A percentile compares a stretch with the other conserved stretches of the same genome.
Evolutionary conservation across 2,888 invertebrate species (phyloP).

Genomic region (Macrostomum cliftonense): DNA sequence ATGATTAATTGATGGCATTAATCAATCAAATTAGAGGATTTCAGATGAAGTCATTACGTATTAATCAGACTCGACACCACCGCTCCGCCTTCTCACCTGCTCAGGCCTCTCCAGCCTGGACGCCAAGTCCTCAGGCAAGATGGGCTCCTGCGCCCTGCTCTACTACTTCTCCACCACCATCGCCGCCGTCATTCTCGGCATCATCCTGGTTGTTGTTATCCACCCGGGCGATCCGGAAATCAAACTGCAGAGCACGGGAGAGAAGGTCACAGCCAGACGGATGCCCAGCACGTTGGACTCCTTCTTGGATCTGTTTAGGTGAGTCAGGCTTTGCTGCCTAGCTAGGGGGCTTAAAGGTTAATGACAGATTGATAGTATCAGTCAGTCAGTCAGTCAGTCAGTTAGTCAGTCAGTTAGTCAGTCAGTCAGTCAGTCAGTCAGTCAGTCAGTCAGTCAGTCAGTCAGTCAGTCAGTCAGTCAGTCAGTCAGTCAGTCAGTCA

Average conservation of each 20-base stretch:
- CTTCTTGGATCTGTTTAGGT: constrained; percentile 46
- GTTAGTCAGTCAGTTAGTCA: no score
- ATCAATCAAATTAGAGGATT: no score
- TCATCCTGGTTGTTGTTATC: constrained; percentile 46
- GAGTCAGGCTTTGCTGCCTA: constrained; percentile 5
- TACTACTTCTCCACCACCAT: constrained; percentile 51
- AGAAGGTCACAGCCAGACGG: constrained; percentile 28
- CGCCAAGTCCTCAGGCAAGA: constrained; percentile 47
- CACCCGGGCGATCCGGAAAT: constrained; percentile 45
- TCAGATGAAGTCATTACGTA: no score
- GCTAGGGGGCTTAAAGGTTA: no score
- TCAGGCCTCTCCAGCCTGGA: constrained; percentile 49
- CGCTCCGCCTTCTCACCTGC: not conserved
- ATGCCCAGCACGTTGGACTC: constrained; percentile 44
- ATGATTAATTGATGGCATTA: no score
- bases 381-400: no score
- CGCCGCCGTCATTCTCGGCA: constrained; percentile 48
- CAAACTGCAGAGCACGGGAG: constrained; percentile 9
- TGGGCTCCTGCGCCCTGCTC: constrained; percentile 46
- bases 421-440: no score
- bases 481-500: no score
- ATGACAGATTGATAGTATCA: no score
- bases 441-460: no score
- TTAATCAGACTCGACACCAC: no score
- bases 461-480: no score